Base-by-base conservation (phyloP, 2,888 invertebrate genomes). In the Sthenelais limicola region DNA sequence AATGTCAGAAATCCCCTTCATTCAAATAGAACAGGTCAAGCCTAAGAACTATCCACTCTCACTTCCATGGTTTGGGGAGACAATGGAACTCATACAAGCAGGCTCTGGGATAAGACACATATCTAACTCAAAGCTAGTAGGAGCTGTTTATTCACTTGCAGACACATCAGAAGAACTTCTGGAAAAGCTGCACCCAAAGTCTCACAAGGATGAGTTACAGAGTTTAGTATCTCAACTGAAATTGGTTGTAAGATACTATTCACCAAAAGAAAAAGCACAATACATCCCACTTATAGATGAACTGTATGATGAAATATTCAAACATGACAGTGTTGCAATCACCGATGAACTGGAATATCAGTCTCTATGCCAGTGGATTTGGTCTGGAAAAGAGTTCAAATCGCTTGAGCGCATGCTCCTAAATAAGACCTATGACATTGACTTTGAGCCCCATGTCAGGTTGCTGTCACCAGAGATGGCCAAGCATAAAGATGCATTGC, bases 301-400 rank as follows among this genome's bases (percentile, higher is more conserved):
- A 26, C 51, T 79, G 28, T 79, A 79, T 48, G 35, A 32, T 21
- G 74, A 67, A 49, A 47, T 79, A 9, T 26, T 66, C 0, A 49
- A 66, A 32, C 68, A 69, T 26, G 35, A 68, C n/a, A 15, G 48
- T 12, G 58, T 69, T 4, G 52, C 58, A 35, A 71, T 78, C 15
- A 26, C 68, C 30, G 49, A 5, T 30, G 21, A 32, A 30, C 35
- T 74, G 0, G 43, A 49, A 1, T 3, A 70, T 7, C 30, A 56
- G 1, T 43, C 68, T 1, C 21, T 73, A 3, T 67, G 5, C 21
- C 66, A 75, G 2, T 81, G 81, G 81, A 74, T 80, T 7, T 81
- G 81, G 81, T 72, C 76, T 58, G 81, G 81, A 1, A 76, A 80
- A 15, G 81, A 79, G 1, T 81, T 81, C 67, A 38, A 72, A 9